Evolutionary conservation across 1,140 invertebrate genomes (phyloP).

Genomic region (Ostrea edulis): DNA sequence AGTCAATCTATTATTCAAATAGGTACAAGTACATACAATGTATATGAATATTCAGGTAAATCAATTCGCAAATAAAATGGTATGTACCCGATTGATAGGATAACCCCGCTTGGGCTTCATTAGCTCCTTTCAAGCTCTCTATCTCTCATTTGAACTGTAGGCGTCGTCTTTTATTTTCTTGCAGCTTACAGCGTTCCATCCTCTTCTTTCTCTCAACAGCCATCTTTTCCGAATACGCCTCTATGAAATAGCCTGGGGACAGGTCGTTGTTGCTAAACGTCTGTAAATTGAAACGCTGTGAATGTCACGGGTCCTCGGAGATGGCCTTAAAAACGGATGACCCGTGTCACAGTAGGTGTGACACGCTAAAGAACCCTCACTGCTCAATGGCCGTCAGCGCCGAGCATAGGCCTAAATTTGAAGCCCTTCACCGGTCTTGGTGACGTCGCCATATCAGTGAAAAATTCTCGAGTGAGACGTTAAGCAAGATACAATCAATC

Average conservation of each 20-base stretch:
- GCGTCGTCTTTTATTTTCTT: conserved; percentile 44
- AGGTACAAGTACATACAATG: neutral
- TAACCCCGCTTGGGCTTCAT: conserved; percentile 48
- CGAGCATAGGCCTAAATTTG: too few species aligned
- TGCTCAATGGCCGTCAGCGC: too few species aligned
- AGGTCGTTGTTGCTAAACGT: conserved; percentile 47
- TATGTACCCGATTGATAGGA: conserved; percentile 55
- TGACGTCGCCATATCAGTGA: too few species aligned
- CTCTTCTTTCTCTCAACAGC: conserved; percentile 38
- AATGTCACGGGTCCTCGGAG: too few species aligned
- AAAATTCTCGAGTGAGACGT: too few species aligned
- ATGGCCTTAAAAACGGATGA: too few species aligned
- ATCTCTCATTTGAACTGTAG: conserved; percentile 52
- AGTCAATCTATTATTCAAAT: neutral
- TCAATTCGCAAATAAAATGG: neutral
- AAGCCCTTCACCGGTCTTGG: too few species aligned
- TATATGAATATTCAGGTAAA: neutral
- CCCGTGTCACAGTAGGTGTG: too few species aligned
- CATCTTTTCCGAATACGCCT: conserved; percentile 46
- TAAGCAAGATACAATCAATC: neutral
- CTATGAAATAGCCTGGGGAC: conserved; percentile 48
- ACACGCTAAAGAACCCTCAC: too few species aligned
- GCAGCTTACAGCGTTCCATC: neutral
- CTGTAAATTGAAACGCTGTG: too few species aligned
- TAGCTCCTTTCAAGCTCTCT: conserved; percentile 37